phyloP scores from a whole-genome alignment of 2,888 invertebrate species.

The Oscheius sp. region DNA sequence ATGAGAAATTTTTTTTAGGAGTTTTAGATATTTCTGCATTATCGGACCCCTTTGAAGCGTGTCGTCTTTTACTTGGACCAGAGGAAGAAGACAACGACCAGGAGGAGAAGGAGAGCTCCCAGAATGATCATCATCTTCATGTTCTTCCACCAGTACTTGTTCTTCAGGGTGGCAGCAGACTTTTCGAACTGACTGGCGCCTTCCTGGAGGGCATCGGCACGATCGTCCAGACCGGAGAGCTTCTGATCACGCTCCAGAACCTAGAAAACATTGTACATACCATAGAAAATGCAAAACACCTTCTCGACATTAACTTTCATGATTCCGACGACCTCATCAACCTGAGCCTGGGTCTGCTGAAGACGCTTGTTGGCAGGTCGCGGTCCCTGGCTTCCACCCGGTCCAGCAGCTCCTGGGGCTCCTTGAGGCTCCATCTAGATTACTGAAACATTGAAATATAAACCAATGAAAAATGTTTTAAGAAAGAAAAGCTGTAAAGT shows the following conservation, averaged over 20 bases:
- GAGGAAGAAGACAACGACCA: conserved; percentile 41
- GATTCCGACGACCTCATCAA: conserved; percentile 76
- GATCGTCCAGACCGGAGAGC: conserved; percentile 73
- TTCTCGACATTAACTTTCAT: conserved; percentile 74
- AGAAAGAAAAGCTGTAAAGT: background rate
- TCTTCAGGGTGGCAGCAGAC: conserved; percentile 73
- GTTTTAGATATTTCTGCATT: no score
- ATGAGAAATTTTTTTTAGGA: no score
- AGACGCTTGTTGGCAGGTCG: conserved; percentile 75
- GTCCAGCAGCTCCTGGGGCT: conserved; percentile 47
- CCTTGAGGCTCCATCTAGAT: conserved; percentile 53
- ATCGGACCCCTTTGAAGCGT: no score
- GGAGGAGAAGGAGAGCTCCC: conserved; percentile 52
- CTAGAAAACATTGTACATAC: conserved; percentile 36
- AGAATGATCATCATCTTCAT: conserved; percentile 74
- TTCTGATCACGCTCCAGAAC: conserved; percentile 73
- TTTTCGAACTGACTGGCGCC: conserved; percentile 74
- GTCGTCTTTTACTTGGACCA: conserved; percentile 35
- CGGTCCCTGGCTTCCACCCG: conserved; percentile 60
- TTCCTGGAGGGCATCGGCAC: conserved; percentile 73
- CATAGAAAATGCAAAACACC: conserved; percentile 15
- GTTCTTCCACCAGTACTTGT: conserved; percentile 74
- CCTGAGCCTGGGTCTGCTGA: conserved; percentile 78
- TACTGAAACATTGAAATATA: background rate
- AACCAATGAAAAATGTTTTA: background rate